Conservation (phyloP, 2,797 vertebrate species). For the Bryconaethiops microstoma region DNA sequence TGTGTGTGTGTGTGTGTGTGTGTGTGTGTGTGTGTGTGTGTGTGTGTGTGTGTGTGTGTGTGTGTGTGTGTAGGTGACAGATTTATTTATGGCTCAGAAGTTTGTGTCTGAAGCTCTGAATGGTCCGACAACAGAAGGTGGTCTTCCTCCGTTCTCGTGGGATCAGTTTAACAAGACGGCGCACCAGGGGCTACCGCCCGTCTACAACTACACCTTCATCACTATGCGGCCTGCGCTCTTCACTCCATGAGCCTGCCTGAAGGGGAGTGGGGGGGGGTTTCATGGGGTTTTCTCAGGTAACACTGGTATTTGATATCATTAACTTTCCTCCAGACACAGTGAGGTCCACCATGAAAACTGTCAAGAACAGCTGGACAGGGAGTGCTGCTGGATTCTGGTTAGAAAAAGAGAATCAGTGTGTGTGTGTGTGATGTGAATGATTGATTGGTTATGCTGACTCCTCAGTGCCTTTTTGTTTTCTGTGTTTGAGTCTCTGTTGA, state of each 20-base stretch:
- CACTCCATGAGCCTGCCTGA: slow-evolving; percentile 60
- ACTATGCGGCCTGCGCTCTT: slow-evolving; percentile 82
- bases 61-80: slow-evolving; percentile 80
- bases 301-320: not conserved
- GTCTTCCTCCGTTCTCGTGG: slow-evolving; percentile 87
- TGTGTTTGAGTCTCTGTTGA: not conserved
- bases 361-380: not conserved
- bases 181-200: slow-evolving; percentile 85
- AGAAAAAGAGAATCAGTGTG: not conserved
- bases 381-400: not conserved
- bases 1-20: too few species aligned
- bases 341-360: not conserved
- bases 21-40: too few species aligned
- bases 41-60: not conserved
- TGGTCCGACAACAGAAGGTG: slow-evolving; percentile 86
- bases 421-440: not conserved
- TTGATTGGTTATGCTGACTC: not conserved
- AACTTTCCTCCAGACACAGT: not conserved
- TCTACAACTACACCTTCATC: slow-evolving; percentile 87
- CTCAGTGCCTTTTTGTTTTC: not conserved
- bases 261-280: not conserved
- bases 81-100: slow-evolving; percentile 79
- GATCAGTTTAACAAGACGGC: slow-evolving; percentile 78
- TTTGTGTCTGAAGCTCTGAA: slow-evolving; percentile 84
- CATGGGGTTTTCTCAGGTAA: not conserved